phyloP scores from a whole-genome alignment of 64 coral and sea anemone species.

The Orbicella faveolata region DNA sequence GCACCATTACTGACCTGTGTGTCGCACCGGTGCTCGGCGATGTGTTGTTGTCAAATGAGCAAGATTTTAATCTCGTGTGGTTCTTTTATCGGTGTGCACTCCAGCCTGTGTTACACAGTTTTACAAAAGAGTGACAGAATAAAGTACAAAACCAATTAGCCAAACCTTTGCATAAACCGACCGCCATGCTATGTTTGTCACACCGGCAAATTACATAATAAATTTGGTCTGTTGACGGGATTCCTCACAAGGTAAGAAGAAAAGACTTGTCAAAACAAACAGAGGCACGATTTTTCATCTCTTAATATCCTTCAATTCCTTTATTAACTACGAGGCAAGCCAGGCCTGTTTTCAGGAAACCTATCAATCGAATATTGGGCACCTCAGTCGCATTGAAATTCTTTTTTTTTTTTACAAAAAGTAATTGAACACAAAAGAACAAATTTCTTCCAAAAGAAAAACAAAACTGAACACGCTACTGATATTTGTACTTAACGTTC shows the following conservation, averaged over 20 bases:
- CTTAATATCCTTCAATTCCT: background rate
- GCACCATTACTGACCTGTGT: background rate
- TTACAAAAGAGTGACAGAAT: conserved; percentile 20
- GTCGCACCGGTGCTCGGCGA: background rate
- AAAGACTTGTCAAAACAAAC: conserved; percentile 24
- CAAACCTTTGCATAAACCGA: conserved; percentile 32
- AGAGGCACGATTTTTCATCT: background rate
- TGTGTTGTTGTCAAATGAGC: conserved; percentile 27
- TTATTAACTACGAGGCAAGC: background rate
- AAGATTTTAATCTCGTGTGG: conserved; percentile 31
- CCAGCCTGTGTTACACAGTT: background rate
- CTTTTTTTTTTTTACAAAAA: background rate
- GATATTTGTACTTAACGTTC: background rate
- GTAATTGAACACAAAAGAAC: background rate
- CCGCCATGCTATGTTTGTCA: background rate
- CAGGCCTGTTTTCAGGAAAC: background rate
- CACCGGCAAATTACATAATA: background rate
- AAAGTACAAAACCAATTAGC: conserved; percentile 25
- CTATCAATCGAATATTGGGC: background rate
- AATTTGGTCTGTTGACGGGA: background rate
- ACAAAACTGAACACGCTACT: background rate
- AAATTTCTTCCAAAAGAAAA: background rate
- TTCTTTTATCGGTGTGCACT: background rate
- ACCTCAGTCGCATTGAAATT: background rate
- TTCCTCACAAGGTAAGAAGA: background rate